These are phyloP conservation scores for Aselliscus stoliczkanus DNA, from an alignment of 2,797 vertebrate species.

Conservation along the genomic window DNA sequence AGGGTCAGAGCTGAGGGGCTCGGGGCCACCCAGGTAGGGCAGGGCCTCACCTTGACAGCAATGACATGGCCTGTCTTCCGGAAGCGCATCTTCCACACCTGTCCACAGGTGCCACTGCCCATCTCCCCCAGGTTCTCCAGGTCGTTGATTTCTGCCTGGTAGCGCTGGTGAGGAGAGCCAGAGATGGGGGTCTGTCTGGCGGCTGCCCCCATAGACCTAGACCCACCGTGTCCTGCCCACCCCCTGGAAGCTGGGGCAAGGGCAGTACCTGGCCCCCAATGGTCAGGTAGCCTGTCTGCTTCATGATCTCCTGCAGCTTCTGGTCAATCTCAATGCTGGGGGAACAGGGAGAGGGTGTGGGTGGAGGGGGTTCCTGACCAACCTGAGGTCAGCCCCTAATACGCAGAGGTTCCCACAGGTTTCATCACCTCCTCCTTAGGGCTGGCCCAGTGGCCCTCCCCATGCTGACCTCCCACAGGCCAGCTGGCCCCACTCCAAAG, in stretches of 20 bases:
- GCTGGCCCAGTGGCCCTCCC: background rate
- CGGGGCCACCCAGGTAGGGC: fast-evolving
- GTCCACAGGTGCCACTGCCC: conserved; percentile 94
- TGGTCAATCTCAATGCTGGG: conserved; percentile 94
- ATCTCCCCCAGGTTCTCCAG: conserved; percentile 94
- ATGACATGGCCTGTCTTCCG: conserved; percentile 93
- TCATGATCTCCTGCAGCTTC: conserved; percentile 97
- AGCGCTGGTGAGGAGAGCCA: conserved; percentile 82
- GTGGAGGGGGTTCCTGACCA: background rate
- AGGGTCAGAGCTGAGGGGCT: fast-evolving
- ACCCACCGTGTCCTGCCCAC: fast-evolving
- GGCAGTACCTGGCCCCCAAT: conserved; percentile 91
- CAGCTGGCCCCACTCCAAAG: fast-evolving
- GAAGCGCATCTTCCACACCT: conserved; percentile 96
- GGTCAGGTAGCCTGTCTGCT: conserved; percentile 94
- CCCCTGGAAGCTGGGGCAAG: background rate
- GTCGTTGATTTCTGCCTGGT: conserved; percentile 94
- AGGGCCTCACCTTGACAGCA: conserved; percentile 89
- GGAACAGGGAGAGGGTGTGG: background rate
- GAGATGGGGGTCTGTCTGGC: background rate
- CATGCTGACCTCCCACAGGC: background rate
- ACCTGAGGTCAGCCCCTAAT: background rate
- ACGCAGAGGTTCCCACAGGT: background rate
- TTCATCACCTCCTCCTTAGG: background rate
- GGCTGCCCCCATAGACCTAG: background rate